Base-by-base conservation (phyloP, 2,113 vertebrate genomes). In the Epinephelus lanceolatus region DNA sequence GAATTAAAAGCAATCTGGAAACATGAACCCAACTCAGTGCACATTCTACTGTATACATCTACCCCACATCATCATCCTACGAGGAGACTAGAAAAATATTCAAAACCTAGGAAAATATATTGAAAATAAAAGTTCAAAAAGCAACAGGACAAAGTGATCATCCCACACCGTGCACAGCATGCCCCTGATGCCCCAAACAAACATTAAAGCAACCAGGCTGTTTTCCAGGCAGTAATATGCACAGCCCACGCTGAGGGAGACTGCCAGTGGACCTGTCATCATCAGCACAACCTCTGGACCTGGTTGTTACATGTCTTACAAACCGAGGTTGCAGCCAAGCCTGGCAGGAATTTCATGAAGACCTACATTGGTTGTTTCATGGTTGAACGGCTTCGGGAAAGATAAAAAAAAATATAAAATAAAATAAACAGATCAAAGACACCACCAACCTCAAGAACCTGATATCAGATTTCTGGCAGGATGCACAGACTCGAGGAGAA, bases 351-450 rank as follows among this genome's bases (percentile, higher is more conserved):
- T 80, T 78, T 81, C 70, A 70, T 25, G 51, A 76, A 42, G 47
- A 71, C 11, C 42, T 40, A 57, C 56, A 51, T n/a, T 59, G 40
- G 65, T 67, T 72, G 57, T 66, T 76, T 78, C 11, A 42, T 25
- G 63, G 75, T 53, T 57, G 33, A 78, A 76, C 51, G 71, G 62
- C 76, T 71, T 18, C 1, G 30, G 61, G 53, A 25, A 33, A 67
- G 71, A 84, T 19, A n/a, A 53, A 47, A 71, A 45, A 10, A 18
- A 12, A 59, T 69, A 59, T 69, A 63, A 75, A 25, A 75, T 15
- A 70, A 55, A 37, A 71, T 71, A 84, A 78, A 85, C 57, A 59
- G 68, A 85, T 88, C 71, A 83, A 77, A 85, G 53, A 78, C 65
- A 33, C 45, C 25, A 23, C 37, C 27, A 76, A 62, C 68, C 52